phyloP scores from a whole-genome alignment of 2,888 invertebrate species.

The Digitonthophagus gazella region DNA sequence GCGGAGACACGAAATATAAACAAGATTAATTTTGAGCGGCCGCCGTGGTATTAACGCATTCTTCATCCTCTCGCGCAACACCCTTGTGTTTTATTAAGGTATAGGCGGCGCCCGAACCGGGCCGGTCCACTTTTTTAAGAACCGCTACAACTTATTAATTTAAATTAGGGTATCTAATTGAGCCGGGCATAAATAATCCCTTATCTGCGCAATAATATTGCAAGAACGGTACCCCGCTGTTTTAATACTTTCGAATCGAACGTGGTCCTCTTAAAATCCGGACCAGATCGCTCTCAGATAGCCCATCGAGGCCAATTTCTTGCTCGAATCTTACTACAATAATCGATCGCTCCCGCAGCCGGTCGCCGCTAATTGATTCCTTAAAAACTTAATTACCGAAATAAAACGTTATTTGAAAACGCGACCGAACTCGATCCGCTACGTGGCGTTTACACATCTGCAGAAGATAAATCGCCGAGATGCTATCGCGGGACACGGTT shows the following conservation, averaged over 20 bases:
- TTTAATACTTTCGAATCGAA: background rate
- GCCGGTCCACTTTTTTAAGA: slow-evolving; percentile 10
- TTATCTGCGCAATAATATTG: slow-evolving; percentile 12
- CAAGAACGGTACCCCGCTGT: background rate
- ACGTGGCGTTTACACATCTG: background rate
- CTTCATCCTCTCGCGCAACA: slow-evolving; percentile 3
- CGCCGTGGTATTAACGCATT: slow-evolving; percentile 14
- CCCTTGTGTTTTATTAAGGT: background rate
- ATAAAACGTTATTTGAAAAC: background rate
- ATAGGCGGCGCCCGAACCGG: no score
- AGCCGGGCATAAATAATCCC: slow-evolving; percentile 21
- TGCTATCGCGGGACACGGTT: background rate
- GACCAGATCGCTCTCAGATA: background rate
- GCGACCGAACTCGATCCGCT: background rate
- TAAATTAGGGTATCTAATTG: slow-evolving; percentile 25
- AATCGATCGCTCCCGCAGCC: background rate
- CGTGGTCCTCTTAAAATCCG: background rate
- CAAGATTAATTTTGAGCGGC: slow-evolving; percentile 18
- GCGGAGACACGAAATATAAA: slow-evolving; percentile 18
- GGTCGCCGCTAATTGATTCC: background rate
- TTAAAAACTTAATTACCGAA: background rate
- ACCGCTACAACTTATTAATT: slow-evolving; percentile 25
- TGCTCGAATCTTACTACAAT: background rate
- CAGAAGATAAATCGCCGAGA: background rate
- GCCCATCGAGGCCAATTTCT: background rate